Conservation (phyloP, 2,113 vertebrate species). For the Sceloporus tristichus region DNA sequence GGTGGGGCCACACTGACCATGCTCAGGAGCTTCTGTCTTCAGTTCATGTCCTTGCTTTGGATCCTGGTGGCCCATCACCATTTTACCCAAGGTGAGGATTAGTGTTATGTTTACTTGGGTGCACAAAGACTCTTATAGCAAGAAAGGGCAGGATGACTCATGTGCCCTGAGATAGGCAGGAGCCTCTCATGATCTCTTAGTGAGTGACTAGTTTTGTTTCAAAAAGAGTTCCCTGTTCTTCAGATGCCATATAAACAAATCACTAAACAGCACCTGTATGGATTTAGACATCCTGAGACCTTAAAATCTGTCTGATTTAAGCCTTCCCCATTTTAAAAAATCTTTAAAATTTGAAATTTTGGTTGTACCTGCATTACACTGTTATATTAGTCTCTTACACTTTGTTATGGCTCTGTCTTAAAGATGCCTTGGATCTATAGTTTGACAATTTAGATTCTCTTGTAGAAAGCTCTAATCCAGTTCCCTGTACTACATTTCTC, state of each 20-base stretch:
- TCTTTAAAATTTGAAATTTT: too few species aligned
- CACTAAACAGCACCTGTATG: not conserved
- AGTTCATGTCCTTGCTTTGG: slow-evolving; percentile 77
- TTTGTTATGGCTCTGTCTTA: too few species aligned
- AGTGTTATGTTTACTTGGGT: not conserved
- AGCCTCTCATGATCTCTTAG: not conserved
- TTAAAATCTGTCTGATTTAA: not conserved
- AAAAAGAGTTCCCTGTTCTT: not conserved
- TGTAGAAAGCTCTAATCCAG: too few species aligned
- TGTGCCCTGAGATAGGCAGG: not conserved
- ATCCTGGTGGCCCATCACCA: slow-evolving; percentile 73
- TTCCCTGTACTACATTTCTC: too few species aligned
- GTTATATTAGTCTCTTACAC: too few species aligned
- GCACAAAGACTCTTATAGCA: fast-evolving
- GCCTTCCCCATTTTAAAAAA: too few species aligned
- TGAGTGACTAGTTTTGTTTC: not conserved
- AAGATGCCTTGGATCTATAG: too few species aligned
- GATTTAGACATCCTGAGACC: not conserved
- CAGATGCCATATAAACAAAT: not conserved
- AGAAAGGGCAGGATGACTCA: not conserved
- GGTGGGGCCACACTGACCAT: slow-evolving; percentile 77
- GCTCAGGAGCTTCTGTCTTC: slow-evolving; percentile 76
- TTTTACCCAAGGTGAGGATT: slow-evolving; percentile 68
- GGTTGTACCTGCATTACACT: too few species aligned
- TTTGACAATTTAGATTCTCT: too few species aligned